Percentiles rank a stretch among this genome's conserved stretches.
Conservation (phyloP, 2,888 invertebrate genomes). For the Drosophila histrio region DNA sequence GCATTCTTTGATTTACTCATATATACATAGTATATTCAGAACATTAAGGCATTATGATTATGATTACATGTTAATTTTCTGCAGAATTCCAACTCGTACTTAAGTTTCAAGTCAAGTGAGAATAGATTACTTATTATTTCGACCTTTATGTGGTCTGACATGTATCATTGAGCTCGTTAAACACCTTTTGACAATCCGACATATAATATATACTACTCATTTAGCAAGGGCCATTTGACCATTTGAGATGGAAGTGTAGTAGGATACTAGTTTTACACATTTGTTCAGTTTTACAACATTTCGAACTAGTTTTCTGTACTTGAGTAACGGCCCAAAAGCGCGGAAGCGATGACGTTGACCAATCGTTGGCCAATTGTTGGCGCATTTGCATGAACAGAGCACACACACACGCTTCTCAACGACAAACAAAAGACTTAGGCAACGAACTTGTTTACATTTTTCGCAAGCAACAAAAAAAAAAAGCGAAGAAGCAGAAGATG, state of each 20-base stretch:
- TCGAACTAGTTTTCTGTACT: constrained; percentile 10
- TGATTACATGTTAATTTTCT: too few species aligned
- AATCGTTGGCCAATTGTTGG: constrained; percentile 61
- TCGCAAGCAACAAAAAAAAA: constrained; percentile 60
- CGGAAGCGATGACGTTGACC: constrained; percentile 54
- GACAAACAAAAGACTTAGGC: constrained; percentile 75
- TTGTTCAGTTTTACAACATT: background rate
- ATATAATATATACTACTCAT: background rate
- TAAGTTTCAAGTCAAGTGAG: too few species aligned
- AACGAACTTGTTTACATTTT: constrained; percentile 76
- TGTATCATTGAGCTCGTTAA: background rate
- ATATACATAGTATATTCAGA: too few species aligned
- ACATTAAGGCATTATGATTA: too few species aligned
- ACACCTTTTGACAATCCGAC: background rate
- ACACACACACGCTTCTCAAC: constrained; percentile 22
- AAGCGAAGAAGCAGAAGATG: constrained; percentile 9
- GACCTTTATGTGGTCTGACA: background rate
- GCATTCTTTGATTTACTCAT: too few species aligned
- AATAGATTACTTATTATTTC: background rate
- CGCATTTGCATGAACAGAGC: constrained; percentile 20
- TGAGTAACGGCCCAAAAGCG: constrained; percentile 22
- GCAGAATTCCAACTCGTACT: too few species aligned
- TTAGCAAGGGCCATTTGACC: background rate
- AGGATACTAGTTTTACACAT: background rate
- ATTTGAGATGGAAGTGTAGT: background rate